A percentile compares a stretch with the other conserved stretches of the same genome.
phyloP scores from a whole-genome alignment of 2,113 vertebrate species.

The Ailurus styani region DNA sequence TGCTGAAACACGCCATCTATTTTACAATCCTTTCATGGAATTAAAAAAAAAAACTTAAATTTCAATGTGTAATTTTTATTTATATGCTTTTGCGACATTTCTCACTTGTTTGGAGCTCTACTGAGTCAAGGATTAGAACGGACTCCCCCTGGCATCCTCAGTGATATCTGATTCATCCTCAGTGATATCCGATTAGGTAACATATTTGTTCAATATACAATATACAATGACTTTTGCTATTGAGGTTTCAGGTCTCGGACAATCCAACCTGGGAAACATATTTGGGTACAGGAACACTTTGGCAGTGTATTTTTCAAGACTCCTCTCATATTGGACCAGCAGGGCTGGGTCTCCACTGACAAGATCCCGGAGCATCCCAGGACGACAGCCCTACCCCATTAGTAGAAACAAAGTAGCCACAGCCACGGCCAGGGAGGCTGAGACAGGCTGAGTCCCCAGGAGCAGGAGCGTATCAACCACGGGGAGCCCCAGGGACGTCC shows the following conservation, averaged over 20 bases:
- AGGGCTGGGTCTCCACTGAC: not conserved
- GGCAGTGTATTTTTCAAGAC: not conserved
- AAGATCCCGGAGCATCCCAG: fast-evolving
- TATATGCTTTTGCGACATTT: not conserved
- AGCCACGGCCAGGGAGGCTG: not conserved
- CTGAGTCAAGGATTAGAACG: not conserved
- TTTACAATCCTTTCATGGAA: not conserved
- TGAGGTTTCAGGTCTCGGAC: not conserved
- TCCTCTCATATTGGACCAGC: not conserved
- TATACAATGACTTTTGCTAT: not conserved
- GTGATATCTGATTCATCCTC: not conserved
- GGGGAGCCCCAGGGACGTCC: fast-evolving
- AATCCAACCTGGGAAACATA: not conserved
- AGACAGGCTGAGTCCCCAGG: not conserved
- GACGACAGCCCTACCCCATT: not conserved
- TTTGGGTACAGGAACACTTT: not conserved
- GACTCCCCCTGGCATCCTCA: not conserved
- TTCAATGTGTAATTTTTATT: not conserved
- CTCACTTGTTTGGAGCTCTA: not conserved
- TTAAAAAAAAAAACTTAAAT: not conserved
- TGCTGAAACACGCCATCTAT: not conserved
- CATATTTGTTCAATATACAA: not conserved
- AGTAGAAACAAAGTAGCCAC: not conserved
- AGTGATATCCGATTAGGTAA: not conserved
- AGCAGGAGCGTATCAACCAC: not conserved